Evolutionary conservation across 2,113 vertebrate species (phyloP).

Genomic region (Phalacrocorax aristotelis): DNA sequence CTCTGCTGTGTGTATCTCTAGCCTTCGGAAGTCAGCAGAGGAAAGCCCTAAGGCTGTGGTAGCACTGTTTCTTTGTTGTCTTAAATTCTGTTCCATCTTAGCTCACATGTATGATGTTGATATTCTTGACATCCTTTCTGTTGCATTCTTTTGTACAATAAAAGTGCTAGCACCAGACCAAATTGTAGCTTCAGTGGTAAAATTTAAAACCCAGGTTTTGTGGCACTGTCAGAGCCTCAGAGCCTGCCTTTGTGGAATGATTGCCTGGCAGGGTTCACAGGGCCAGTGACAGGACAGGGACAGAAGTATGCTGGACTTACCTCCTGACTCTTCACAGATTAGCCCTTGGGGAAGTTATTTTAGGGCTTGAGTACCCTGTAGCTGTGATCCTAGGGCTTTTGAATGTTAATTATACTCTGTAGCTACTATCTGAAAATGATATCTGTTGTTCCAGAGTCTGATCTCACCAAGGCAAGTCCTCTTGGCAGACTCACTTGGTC

Average conservation of each 20-base stretch:
- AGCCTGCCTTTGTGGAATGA: background rate
- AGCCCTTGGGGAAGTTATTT: background rate
- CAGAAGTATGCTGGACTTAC: fast-evolving
- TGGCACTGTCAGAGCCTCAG: background rate
- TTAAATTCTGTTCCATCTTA: background rate
- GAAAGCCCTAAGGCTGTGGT: background rate
- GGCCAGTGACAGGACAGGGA: fast-evolving
- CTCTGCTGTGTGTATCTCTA: background rate
- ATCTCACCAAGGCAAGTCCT: background rate
- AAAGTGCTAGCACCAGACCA: background rate
- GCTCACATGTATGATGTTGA: background rate
- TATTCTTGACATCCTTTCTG: background rate
- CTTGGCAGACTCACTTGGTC: background rate
- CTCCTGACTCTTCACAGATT: background rate
- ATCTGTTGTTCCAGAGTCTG: background rate
- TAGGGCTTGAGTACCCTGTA: background rate
- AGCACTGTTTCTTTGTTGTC: background rate
- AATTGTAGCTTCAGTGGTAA: background rate
- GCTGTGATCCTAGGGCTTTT: background rate
- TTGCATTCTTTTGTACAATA: background rate
- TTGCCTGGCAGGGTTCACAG: background rate
- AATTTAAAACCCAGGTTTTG: background rate
- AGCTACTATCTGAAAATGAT: background rate
- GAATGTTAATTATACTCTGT: background rate
- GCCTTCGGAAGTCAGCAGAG: background rate